Evolutionary conservation across 2,113 vertebrate genomes (phyloP).

Genomic region (Suncus etruscus): DNA sequence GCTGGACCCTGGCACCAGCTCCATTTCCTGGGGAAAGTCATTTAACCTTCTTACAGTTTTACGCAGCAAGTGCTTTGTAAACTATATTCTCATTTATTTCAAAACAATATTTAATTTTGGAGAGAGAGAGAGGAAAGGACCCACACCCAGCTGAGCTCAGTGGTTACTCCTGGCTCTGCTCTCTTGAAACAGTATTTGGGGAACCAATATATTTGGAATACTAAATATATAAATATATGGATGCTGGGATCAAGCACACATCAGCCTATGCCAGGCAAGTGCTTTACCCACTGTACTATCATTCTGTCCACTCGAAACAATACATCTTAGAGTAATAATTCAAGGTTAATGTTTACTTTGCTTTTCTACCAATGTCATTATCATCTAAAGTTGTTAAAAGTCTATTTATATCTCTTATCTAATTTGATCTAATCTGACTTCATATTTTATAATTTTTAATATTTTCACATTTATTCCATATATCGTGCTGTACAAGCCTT

Average conservation of each 20-base stretch:
- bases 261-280: no score
- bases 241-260: no score
- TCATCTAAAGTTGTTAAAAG: background rate
- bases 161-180: no score
- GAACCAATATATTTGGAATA: no score
- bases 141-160: no score
- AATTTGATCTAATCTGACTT: background rate
- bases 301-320: background rate
- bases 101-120: background rate
- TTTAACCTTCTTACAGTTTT: background rate
- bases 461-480: background rate
- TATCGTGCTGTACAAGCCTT: background rate
- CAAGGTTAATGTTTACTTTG: conserved; percentile 19
- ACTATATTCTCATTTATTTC: background rate
- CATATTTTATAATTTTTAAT: background rate
- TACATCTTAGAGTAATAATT: conserved; percentile 26
- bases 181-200: no score
- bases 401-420: background rate
- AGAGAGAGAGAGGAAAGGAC: no score
- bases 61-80: conserved; percentile 11
- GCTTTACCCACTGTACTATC: no score
- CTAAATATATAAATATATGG: no score
- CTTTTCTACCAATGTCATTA: conserved; percentile 26
- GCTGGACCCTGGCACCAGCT: background rate
- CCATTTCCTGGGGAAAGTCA: background rate